phyloP scores from a whole-genome alignment of 64 coral and sea anemone genomes.

The Astreopora myriophthalma region DNA sequence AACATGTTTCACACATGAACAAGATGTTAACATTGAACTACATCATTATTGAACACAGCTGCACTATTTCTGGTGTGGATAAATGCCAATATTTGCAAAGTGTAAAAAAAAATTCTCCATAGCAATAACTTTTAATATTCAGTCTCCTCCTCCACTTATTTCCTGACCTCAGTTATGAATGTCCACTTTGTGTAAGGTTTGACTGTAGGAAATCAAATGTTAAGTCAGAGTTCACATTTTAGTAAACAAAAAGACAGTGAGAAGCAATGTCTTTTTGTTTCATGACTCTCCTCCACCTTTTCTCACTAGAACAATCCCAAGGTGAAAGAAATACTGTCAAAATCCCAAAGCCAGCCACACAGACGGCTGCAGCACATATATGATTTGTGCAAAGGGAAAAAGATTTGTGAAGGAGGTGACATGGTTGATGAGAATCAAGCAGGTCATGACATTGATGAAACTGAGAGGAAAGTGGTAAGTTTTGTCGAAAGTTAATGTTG shows the following conservation, averaged over 20 bases:
- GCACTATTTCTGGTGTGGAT: no score
- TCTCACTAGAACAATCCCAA: conserved; percentile 81
- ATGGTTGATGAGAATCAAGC: conserved; percentile 82
- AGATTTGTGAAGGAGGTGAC: conserved; percentile 96
- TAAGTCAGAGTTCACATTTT: no score
- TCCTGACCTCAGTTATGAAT: no score
- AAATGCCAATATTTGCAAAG: no score
- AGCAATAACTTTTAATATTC: no score
- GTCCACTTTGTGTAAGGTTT: no score
- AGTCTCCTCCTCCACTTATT: no score
- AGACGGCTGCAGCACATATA: conserved; percentile 91
- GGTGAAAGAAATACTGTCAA: conserved; percentile 89
- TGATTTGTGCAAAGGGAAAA: conserved; percentile 97
- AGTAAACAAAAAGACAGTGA: neutral
- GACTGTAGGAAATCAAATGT: no score
- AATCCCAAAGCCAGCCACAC: conserved; percentile 70
- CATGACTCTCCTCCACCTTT: neutral
- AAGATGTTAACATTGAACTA: no score
- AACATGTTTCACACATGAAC: no score
- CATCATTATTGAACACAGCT: no score
- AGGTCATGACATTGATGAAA: conserved; percentile 65
- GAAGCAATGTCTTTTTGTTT: neutral
- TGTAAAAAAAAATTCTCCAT: no score
- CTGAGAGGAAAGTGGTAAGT: conserved; percentile 90
- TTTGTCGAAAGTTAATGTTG: neutral